Evolutionary conservation across 2,888 invertebrate genomes (phyloP).

Genomic region (Prosopocoilus inquinatus): DNA sequence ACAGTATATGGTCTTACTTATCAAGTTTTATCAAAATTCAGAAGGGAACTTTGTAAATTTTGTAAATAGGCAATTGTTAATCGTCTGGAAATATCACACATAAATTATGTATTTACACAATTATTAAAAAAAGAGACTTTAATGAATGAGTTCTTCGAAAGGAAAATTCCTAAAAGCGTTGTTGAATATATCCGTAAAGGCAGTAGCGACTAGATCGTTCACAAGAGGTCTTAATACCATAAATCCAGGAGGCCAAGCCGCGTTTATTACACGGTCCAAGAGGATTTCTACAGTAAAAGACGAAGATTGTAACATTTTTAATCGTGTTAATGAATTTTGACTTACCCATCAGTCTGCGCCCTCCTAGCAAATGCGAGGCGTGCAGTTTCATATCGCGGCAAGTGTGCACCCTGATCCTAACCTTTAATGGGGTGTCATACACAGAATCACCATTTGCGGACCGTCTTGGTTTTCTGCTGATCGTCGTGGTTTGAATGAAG

Average conservation of each 20-base stretch:
- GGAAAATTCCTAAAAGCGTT: slow-evolving; percentile 73
- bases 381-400: slow-evolving; percentile 78
- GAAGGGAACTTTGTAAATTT: not conserved
- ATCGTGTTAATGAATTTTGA: not conserved
- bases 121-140: slow-evolving; percentile 3
- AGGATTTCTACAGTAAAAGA: slow-evolving; percentile 57
- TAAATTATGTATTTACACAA: too few relatives aligned
- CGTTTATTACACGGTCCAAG: slow-evolving; percentile 75
- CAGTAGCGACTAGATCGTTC: slow-evolving; percentile 79
- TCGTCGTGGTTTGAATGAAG: slow-evolving; percentile 63
- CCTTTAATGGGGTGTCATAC: slow-evolving; percentile 53
- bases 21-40: not conserved
- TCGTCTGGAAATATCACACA: too few relatives aligned
- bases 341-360: slow-evolving; percentile 64
- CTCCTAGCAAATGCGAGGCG: slow-evolving; percentile 69
- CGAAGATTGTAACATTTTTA: not conserved
- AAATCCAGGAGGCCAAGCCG: slow-evolving; percentile 78
- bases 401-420: slow-evolving; percentile 69
- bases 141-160: slow-evolving; percentile 61
- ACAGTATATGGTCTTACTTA: too few relatives aligned
- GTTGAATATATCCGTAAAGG: slow-evolving; percentile 80
- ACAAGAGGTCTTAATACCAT: slow-evolving; percentile 72
- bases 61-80: not conserved
- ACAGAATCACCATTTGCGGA: slow-evolving; percentile 37
- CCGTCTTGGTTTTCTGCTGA: slow-evolving; percentile 56